Conservation (phyloP, 2,113 vertebrate species). For the Eubucco bourcierii region DNA sequence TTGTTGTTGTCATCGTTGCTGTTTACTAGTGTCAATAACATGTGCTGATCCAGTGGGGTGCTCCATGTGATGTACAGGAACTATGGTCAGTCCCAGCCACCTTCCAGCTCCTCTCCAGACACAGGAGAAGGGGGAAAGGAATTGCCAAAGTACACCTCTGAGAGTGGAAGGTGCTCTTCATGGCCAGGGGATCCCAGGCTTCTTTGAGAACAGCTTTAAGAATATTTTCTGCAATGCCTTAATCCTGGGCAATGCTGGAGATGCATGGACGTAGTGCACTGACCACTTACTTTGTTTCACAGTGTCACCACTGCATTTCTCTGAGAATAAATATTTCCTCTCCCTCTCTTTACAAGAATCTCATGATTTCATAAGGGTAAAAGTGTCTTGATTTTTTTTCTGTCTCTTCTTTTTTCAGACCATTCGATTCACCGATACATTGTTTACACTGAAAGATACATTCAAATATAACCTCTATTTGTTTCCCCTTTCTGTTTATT, state of each 20-base stretch:
- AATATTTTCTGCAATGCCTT: background rate
- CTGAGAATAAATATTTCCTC: background rate
- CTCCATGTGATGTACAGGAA: background rate
- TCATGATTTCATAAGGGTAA: background rate
- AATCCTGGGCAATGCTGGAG: background rate
- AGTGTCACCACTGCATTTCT: background rate
- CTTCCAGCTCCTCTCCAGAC: background rate
- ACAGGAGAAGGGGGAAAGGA: background rate
- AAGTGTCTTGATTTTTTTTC: background rate
- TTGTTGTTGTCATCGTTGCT: background rate
- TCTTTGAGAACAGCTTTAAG: background rate
- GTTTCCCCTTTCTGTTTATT: background rate
- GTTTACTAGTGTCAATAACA: background rate
- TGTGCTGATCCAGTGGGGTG: background rate
- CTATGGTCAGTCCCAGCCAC: background rate
- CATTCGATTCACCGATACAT: background rate
- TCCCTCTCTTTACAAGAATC: background rate
- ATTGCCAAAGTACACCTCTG: background rate
- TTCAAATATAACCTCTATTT: background rate
- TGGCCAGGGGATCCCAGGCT: fast-evolving
- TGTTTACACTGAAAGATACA: background rate
- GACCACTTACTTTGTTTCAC: background rate
- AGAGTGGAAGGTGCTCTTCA: background rate
- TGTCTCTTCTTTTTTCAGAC: background rate
- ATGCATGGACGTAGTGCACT: background rate